phyloP scores from a whole-genome alignment of 2,888 invertebrate genomes.

The Zelleria hepariella region DNA sequence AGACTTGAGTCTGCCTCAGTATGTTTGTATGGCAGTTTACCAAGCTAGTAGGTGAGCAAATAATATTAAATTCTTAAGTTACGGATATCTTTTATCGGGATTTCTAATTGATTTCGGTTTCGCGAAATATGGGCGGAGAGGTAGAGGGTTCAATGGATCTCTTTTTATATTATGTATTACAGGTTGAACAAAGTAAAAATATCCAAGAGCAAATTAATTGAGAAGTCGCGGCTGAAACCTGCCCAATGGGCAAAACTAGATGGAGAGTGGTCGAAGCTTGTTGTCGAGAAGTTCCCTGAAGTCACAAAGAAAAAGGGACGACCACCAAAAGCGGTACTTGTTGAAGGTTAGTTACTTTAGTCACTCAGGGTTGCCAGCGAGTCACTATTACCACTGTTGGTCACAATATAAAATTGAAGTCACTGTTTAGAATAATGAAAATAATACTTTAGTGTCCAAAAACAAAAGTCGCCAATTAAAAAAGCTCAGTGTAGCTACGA shows the following conservation, averaged over 20 bases:
- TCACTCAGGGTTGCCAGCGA: background rate
- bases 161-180: no score
- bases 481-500: no score
- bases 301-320: constrained; percentile 28
- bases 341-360: constrained; percentile 22
- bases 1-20: constrained; percentile 75
- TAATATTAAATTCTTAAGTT: constrained; percentile 4
- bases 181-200: constrained; percentile 72
- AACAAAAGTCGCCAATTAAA: no score
- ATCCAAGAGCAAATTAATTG: constrained; percentile 67
- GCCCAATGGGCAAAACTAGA: constrained; percentile 74
- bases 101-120: no score
- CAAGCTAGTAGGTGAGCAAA: constrained; percentile 72
- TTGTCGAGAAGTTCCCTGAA: constrained; percentile 40
- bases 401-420: background rate
- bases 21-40: constrained; percentile 75
- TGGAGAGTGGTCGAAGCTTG: constrained; percentile 69
- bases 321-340: constrained; percentile 21
- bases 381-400: background rate
- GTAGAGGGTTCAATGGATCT: no score
- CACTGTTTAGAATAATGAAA: background rate
- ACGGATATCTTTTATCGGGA: no score
- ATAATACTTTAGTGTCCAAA: background rate
- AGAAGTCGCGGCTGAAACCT: constrained; percentile 71
- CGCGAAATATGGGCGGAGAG: no score